These are phyloP conservation scores for Leucophenga varia DNA, from an alignment of 1,140 invertebrate genomes.

Conservation along the genomic window DNA sequence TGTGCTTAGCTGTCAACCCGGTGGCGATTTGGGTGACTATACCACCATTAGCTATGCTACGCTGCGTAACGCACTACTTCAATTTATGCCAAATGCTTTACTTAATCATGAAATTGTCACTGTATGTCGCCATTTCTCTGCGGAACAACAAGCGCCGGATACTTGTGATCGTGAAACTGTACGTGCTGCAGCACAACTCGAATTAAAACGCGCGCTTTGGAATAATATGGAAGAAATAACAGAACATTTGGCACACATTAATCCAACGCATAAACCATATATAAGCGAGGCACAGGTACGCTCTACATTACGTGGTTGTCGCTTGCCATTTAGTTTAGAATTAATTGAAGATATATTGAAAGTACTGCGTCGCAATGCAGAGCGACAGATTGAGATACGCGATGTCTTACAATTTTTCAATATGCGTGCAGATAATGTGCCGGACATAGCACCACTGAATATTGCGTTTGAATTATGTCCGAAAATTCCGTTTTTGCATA, in stretches of 20 bases:
- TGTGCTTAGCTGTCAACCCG: constrained; percentile 66
- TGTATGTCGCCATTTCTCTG: constrained; percentile 65
- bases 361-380: constrained; percentile 63
- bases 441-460: constrained; percentile 49
- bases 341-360: constrained; percentile 69
- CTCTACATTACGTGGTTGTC: constrained; percentile 64
- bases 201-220: constrained; percentile 69
- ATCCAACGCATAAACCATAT: constrained; percentile 61
- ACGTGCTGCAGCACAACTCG: constrained; percentile 66
- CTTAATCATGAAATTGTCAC: constrained; percentile 78
- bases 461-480: constrained; percentile 51
- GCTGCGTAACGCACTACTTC: constrained; percentile 62
- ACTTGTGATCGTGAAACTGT: constrained; percentile 55
- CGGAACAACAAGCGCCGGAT: constrained; percentile 57
- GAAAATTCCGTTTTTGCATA: constrained; percentile 46
- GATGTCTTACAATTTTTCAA: constrained; percentile 51
- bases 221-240: constrained; percentile 66
- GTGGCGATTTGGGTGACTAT: constrained; percentile 32
- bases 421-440: constrained; percentile 31
- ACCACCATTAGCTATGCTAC: constrained; percentile 56
- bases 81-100: constrained; percentile 63
- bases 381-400: constrained; percentile 61
- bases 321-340: constrained; percentile 67
- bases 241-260: constrained; percentile 67
- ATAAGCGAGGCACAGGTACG: constrained; percentile 62